Percentiles rank a stretch among this genome's conserved stretches.
Evolutionary conservation across 1,140 invertebrate genomes (phyloP).

Genomic region (Asobara japonica): DNA sequence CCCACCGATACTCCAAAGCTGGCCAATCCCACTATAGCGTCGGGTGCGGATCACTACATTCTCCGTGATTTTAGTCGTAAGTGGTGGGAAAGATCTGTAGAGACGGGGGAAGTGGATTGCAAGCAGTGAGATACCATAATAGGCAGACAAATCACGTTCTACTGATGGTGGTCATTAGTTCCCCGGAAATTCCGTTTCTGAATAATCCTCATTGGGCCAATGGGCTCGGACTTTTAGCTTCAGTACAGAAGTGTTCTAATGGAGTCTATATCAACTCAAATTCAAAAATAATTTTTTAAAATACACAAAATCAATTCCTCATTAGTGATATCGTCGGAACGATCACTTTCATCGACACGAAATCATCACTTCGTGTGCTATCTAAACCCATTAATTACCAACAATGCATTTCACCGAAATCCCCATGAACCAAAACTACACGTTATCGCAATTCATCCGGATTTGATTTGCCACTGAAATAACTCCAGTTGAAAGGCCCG

Average conservation of each 20-base stretch:
- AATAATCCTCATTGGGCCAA: no score
- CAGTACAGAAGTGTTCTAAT: no score
- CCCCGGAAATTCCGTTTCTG: background rate
- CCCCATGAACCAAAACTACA: no score
- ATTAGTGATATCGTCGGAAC: no score
- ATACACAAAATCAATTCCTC: no score
- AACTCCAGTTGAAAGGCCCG: background rate
- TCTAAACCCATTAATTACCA: no score
- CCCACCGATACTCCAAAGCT: conserved; percentile 40
- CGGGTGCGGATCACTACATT: background rate
- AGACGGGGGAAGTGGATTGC: background rate
- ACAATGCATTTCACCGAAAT: background rate
- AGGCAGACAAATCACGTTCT: background rate
- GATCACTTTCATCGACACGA: no score
- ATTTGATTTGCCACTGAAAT: background rate
- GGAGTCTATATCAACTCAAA: no score
- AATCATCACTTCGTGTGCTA: no score
- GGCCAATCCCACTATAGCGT: background rate
- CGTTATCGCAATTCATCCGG: background rate
- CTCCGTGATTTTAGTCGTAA: background rate
- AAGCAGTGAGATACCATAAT: background rate
- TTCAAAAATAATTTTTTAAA: no score
- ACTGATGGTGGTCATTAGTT: background rate
- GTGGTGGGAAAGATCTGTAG: background rate
- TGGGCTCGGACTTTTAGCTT: no score